Percentiles rank a stretch among this genome's conserved stretches.
Conservation (phyloP, 2,113 vertebrate species). For the Daphoenositta chrysoptera region DNA sequence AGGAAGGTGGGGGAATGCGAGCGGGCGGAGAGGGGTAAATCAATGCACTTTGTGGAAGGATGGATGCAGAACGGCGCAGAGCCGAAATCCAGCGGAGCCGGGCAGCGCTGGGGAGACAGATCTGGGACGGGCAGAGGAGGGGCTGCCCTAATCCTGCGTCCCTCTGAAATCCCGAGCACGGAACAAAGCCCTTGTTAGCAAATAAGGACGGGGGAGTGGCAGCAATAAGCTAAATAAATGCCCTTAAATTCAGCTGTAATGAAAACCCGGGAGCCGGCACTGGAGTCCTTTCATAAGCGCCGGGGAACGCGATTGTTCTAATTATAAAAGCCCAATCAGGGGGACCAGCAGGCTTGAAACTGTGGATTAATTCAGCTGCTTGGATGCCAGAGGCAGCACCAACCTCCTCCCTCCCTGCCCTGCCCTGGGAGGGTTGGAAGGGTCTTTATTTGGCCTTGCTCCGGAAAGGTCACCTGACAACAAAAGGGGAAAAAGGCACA, state of each 20-base stretch:
- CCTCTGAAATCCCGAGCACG: background rate
- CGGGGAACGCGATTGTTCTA: background rate
- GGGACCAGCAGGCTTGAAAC: slow-evolving; percentile 11
- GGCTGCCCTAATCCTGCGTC: background rate
- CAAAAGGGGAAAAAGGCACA: background rate
- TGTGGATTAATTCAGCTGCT: background rate
- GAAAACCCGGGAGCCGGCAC: background rate
- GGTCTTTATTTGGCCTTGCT: background rate
- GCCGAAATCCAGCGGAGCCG: background rate
- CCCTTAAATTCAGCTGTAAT: slow-evolving; percentile 2
- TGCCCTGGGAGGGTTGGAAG: background rate
- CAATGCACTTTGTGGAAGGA: background rate
- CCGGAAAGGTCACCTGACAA: background rate
- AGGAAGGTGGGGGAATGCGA: background rate
- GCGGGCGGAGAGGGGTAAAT: background rate
- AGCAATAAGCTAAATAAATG: slow-evolving; percentile 22
- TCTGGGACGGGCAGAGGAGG: background rate
- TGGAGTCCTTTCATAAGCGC: background rate
- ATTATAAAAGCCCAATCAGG: slow-evolving; percentile 34
- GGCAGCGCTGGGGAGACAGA: background rate
- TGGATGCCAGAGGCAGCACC: background rate
- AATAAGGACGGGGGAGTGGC: background rate
- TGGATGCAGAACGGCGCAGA: background rate
- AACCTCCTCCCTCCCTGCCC: background rate
- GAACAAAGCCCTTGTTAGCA: slow-evolving; percentile 31